Evolutionary conservation across 2,113 vertebrate species (phyloP).

Genomic region (Cheirogaleus medius): DNA sequence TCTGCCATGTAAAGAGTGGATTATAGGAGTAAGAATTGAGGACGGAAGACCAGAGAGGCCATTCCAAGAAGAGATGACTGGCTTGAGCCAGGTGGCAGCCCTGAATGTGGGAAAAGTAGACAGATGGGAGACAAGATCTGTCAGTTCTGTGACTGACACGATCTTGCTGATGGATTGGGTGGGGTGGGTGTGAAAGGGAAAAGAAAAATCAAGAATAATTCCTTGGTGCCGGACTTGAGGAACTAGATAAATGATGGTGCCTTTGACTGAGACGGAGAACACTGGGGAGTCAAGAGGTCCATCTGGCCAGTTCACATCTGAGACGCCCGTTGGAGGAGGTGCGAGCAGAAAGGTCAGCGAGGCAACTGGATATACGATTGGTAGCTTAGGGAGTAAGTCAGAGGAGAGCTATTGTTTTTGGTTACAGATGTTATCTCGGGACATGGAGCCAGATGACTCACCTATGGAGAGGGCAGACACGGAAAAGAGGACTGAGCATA

Average conservation of each 20-base stretch:
- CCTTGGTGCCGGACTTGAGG: background rate
- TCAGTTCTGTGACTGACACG: background rate
- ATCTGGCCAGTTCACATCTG: accelerated
- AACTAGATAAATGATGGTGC: background rate
- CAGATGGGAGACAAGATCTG: background rate
- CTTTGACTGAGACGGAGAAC: background rate
- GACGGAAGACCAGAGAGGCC: background rate
- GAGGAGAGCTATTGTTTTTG: accelerated
- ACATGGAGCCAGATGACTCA: background rate
- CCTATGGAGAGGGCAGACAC: background rate
- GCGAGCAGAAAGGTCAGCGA: background rate
- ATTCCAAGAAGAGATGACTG: background rate
- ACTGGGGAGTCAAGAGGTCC: accelerated
- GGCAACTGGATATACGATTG: accelerated
- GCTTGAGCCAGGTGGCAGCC: background rate
- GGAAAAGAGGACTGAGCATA: background rate
- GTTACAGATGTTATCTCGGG: background rate
- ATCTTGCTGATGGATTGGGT: background rate
- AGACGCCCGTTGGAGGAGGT: background rate
- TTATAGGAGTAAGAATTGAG: background rate
- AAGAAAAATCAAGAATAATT: background rate
- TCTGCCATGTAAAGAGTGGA: background rate
- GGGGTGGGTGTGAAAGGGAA: background rate
- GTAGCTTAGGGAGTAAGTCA: no score
- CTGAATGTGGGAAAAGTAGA: background rate